These are phyloP conservation scores for Hozukius guyotensis DNA, from an alignment of 2,797 vertebrate species.

Conservation along the genomic window DNA sequence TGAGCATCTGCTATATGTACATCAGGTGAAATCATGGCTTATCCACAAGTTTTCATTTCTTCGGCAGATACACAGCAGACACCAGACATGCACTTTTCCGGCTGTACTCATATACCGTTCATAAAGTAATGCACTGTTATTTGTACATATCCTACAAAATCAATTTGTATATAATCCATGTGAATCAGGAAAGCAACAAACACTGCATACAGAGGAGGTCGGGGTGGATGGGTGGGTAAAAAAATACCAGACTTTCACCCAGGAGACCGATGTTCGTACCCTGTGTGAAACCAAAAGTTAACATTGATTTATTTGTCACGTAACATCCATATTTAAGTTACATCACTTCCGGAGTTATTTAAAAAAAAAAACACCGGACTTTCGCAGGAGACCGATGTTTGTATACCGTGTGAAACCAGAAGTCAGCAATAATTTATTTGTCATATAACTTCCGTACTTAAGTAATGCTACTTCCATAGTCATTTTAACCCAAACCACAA, in stretches of 20 bases:
- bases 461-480: not conserved
- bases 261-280: too few relatives aligned
- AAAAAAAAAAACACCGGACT: not conserved
- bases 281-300: too few relatives aligned
- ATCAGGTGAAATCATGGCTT: not conserved
- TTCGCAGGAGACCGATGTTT: not conserved
- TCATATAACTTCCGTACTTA: not conserved
- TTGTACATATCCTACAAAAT: not conserved
- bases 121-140: not conserved
- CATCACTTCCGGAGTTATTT: too few relatives aligned
- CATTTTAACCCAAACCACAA: not conserved
- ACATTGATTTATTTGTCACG: too few relatives aligned
- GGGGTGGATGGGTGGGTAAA: too few relatives aligned
- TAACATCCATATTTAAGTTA: too few relatives aligned
- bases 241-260: too few relatives aligned
- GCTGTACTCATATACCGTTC: too few relatives aligned
- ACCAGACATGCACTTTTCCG: not conserved
- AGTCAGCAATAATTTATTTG: not conserved
- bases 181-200: too few relatives aligned
- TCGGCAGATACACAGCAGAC: not conserved
- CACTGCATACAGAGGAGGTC: too few relatives aligned
- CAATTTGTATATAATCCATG: too few relatives aligned
- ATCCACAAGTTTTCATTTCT: not conserved
- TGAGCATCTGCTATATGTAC: slow-evolving; percentile 1
- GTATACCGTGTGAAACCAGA: not conserved